Conservation (phyloP, 1,140 invertebrate species). For the Lepidurus packardi region DNA sequence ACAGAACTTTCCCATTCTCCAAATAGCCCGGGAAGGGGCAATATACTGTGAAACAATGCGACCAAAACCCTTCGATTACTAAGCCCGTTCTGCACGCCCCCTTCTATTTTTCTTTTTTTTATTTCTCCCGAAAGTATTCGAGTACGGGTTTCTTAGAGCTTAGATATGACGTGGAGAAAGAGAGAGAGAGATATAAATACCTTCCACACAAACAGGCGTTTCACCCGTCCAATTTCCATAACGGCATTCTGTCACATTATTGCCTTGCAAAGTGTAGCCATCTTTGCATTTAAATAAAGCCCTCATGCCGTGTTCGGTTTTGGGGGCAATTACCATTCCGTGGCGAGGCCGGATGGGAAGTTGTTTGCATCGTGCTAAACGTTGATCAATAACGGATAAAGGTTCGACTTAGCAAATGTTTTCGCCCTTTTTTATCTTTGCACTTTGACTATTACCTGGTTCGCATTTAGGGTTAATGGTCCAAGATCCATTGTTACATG, state of each 20-base stretch:
- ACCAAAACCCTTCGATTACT: conserved; percentile 12
- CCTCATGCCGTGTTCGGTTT: conserved; percentile 89
- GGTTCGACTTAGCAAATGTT: background rate
- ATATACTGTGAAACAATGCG: conserved; percentile 59
- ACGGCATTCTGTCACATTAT: conserved; percentile 68
- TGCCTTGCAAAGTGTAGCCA: conserved; percentile 72
- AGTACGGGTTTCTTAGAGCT: too few relatives aligned
- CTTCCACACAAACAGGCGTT: conserved; percentile 74
- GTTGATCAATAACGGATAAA: background rate
- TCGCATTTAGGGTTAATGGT: conserved; percentile 83
- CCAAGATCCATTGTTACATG: conserved; percentile 94
- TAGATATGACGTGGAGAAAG: background rate
- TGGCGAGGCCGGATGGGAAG: conserved; percentile 80
- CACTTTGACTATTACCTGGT: conserved; percentile 54
- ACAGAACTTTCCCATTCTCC: conserved; percentile 79
- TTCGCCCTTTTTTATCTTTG: background rate
- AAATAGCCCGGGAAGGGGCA: conserved; percentile 91
- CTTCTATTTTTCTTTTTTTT: conserved; percentile 2
- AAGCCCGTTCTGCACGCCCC: too few relatives aligned
- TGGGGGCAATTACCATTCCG: conserved; percentile 91
- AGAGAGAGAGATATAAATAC: conserved; percentile 45
- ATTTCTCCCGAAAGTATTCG: background rate
- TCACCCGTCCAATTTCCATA: conserved; percentile 90
- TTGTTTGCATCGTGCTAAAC: conserved; percentile 69
- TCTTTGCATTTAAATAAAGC: conserved; percentile 88